Conservation (phyloP, 2,113 vertebrate genomes). For the Apistogramma diplotaenia region DNA sequence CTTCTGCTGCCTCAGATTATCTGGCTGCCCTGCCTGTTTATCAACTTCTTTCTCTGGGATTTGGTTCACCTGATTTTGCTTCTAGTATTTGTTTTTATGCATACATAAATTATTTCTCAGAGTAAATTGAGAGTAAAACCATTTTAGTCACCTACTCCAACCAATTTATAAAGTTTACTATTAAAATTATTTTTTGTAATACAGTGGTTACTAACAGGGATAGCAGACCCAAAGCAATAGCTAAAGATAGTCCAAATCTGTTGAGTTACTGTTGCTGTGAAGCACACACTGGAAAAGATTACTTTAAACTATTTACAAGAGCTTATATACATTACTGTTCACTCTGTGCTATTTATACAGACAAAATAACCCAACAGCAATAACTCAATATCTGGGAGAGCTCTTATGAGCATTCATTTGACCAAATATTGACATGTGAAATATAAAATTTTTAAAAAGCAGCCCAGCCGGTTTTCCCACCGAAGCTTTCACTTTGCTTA, state of each 20-base stretch:
- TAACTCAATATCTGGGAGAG: neutral
- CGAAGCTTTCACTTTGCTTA: neutral
- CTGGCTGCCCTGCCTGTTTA: neutral
- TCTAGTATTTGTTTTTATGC: neutral
- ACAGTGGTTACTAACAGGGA: neutral
- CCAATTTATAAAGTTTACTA: neutral
- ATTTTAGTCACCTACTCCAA: neutral
- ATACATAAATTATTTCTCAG: neutral
- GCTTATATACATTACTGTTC: neutral
- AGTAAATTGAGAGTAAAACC: neutral
- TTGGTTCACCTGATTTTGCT: neutral
- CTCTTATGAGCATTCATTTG: neutral
- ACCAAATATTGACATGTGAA: neutral
- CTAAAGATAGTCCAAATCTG: neutral
- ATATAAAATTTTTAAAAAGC: no score
- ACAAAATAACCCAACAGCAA: neutral
- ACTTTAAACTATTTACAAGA: neutral
- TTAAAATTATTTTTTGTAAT: neutral
- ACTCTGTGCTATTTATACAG: neutral
- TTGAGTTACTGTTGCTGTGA: neutral
- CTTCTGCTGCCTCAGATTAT: neutral
- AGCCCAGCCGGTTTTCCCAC: neutral
- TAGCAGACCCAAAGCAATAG: neutral
- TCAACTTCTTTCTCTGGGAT: neutral
- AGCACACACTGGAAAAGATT: neutral